Evolutionary conservation across 1,140 invertebrate species (phyloP).

Genomic region (Lepidurus apus): DNA sequence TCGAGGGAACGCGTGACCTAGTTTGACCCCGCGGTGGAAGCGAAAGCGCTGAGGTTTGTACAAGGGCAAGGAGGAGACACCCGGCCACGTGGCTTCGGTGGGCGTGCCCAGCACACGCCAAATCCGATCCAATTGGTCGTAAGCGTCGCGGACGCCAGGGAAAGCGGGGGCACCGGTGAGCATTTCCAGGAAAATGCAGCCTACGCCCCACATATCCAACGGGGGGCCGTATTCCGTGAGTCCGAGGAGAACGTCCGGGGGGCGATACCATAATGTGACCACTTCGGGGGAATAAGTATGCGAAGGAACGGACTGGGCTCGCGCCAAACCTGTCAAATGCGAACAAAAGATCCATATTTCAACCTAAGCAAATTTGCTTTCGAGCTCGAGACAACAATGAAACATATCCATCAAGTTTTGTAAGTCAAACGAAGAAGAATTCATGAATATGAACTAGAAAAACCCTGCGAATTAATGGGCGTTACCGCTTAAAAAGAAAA

Average conservation of each 20-base stretch:
- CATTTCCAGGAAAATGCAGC: slow-evolving; percentile 98
- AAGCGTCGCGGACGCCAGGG: slow-evolving; percentile 88
- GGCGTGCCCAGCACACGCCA: slow-evolving; percentile 89
- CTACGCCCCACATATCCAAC: slow-evolving; percentile 95
- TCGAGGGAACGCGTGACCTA: slow-evolving; percentile 80
- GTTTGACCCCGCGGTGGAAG: slow-evolving; percentile 66
- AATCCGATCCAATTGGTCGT: slow-evolving; percentile 95
- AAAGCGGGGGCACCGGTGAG: slow-evolving; percentile 90
- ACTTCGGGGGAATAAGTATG: slow-evolving; percentile 97
- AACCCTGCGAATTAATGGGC: too few relatives aligned
- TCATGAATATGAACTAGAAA: too few relatives aligned
- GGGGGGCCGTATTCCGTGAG: slow-evolving; percentile 93
- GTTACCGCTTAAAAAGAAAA: too few relatives aligned
- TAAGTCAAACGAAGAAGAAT: neutral
- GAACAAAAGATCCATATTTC: slow-evolving; percentile 29
- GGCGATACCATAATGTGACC: slow-evolving; percentile 76
- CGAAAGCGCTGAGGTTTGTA: slow-evolving; percentile 75
- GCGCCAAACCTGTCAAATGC: slow-evolving; percentile 58
- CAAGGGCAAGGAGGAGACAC: slow-evolving; percentile 76
- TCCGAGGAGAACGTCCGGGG: slow-evolving; percentile 92
- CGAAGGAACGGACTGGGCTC: slow-evolving; percentile 93
- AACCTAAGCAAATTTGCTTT: neutral
- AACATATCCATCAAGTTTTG: slow-evolving; percentile 22
- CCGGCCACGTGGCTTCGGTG: slow-evolving; percentile 82
- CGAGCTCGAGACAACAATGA: neutral